phyloP scores from a whole-genome alignment of 1,140 invertebrate genomes.

The Rhagoletis zephyria region DNA sequence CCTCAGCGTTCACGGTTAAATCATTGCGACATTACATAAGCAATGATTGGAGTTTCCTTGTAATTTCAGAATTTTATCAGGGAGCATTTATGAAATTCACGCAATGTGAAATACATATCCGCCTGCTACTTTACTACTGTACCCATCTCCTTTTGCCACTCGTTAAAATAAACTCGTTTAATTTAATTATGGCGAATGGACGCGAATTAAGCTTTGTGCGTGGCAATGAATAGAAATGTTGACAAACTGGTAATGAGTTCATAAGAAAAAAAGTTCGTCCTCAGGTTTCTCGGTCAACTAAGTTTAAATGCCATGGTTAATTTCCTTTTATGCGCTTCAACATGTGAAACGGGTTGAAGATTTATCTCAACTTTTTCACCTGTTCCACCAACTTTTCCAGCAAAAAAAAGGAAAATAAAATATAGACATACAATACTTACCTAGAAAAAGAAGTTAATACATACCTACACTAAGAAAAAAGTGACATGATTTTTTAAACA shows the following conservation, averaged over 20 bases:
- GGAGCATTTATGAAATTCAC: not conserved
- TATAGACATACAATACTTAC: too few relatives aligned
- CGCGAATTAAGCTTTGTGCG: conserved; percentile 18
- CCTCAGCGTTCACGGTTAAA: too few relatives aligned
- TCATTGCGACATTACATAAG: too few relatives aligned
- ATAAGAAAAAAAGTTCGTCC: not conserved
- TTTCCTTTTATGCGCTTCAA: not conserved
- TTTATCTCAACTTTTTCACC: not conserved
- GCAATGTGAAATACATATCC: not conserved
- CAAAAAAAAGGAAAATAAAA: not conserved
- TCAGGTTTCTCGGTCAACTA: conserved; percentile 8
- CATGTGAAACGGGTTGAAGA: not conserved
- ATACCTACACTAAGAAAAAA: too few relatives aligned
- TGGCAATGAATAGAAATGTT: not conserved
- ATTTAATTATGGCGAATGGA: conserved; percentile 36
- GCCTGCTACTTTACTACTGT: not conserved
- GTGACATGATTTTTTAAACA: too few relatives aligned
- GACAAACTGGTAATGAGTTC: not conserved
- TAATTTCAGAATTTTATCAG: not conserved
- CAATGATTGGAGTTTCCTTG: not conserved
- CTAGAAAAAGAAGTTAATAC: too few relatives aligned
- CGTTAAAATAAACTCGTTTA: conserved; percentile 36
- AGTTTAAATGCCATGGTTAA: conserved; percentile 16
- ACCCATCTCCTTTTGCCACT: not conserved
- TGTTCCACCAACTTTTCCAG: not conserved